Evolutionary conservation across 2,888 invertebrate species (phyloP).

Genomic region (Nomada goodeniana): DNA sequence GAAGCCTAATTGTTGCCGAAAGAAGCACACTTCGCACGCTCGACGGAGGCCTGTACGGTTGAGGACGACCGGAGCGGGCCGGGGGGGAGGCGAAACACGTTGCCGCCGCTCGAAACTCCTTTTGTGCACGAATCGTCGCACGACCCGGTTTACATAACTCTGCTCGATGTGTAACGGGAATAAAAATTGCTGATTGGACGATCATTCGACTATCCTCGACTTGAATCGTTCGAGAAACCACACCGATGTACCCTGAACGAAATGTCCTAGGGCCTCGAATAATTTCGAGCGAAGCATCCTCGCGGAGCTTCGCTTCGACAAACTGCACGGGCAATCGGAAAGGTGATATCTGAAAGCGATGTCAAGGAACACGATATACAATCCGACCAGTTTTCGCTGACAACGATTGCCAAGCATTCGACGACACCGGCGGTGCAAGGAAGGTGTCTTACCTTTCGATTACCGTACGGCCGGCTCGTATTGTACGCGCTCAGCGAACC

Average conservation of each 20-base stretch:
- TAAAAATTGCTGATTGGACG: conserved; percentile 58
- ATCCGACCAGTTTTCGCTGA: conserved; percentile 18
- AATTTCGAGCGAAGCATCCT: too few relatives aligned
- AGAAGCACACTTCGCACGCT: conserved; percentile 69
- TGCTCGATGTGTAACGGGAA: conserved; percentile 64
- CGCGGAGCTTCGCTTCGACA: background rate
- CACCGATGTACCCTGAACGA: background rate
- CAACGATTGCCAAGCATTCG: conserved; percentile 1
- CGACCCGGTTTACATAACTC: conserved; percentile 72
- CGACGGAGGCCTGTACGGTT: conserved; percentile 59
- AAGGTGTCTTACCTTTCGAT: conserved; percentile 18
- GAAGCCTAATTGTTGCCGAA: conserved; percentile 70
- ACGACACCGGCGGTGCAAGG: conserved; percentile 31
- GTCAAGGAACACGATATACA: background rate
- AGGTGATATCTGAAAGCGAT: background rate
- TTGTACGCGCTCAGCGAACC: conserved; percentile 64
- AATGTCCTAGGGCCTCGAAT: too few relatives aligned
- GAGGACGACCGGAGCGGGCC: conserved; percentile 1
- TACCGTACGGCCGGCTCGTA: conserved; percentile 50
- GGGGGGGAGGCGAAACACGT: conserved; percentile 25
- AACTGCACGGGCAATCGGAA: background rate
- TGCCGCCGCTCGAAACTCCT: conserved; percentile 29
- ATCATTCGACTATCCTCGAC: conserved; percentile 31
- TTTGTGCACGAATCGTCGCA: conserved; percentile 62
- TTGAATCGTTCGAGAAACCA: conserved; percentile 4